Percentiles rank a stretch among this genome's conserved stretches.
Conservation (phyloP, 1,140 invertebrate species). For the Antheraea mylitta region DNA sequence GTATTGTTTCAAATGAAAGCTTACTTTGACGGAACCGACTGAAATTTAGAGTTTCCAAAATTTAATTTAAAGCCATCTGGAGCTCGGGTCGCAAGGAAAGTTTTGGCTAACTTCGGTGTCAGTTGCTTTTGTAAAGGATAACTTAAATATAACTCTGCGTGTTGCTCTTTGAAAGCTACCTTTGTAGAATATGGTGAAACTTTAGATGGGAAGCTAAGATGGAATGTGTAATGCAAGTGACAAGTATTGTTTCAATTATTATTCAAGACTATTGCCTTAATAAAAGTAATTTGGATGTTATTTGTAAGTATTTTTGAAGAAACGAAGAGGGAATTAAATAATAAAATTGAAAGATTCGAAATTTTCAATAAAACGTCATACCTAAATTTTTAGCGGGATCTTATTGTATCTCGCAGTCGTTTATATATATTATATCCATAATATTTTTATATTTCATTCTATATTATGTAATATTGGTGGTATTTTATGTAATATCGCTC, state of each 20-base stretch:
- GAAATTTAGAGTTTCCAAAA: slow-evolving; percentile 12
- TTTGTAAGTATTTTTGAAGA: no score
- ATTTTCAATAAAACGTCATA: no score
- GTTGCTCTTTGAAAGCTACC: slow-evolving; percentile 1
- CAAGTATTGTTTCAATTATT: not conserved
- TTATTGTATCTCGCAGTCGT: no score
- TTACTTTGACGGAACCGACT: not conserved
- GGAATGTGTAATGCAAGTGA: not conserved
- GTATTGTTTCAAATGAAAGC: not conserved
- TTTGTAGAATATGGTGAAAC: not conserved
- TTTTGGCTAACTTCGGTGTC: slow-evolving; percentile 28
- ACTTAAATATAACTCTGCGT: slow-evolving; percentile 30
- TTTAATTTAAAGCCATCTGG: slow-evolving; percentile 28
- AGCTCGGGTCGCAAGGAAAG: slow-evolving; percentile 28
- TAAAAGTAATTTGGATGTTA: no score
- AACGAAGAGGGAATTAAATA: no score
- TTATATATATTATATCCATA: no score
- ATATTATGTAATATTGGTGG: no score
- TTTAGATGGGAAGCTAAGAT: not conserved
- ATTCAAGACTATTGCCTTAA: no score
- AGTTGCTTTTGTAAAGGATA: slow-evolving; percentile 26
- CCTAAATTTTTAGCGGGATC: no score
- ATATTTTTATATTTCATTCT: no score
- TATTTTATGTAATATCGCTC: no score
- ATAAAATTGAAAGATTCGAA: no score